These are phyloP conservation scores for Heliconius cydno DNA, from an alignment of 2,888 invertebrate species.

Conservation along the genomic window DNA sequence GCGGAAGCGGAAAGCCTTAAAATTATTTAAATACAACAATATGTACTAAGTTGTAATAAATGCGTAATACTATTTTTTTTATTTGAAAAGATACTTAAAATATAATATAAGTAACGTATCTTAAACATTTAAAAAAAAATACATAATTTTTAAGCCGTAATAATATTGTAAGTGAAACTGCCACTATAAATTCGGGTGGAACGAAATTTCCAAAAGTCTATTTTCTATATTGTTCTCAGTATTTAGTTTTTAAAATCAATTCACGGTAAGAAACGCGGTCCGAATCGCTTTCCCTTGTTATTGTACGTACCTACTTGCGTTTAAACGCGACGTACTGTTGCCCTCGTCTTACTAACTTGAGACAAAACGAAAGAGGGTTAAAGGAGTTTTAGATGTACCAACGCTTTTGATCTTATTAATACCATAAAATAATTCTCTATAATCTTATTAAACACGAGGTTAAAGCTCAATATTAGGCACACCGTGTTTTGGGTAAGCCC, in stretches of 20 bases:
- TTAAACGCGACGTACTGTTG: conserved; percentile 53
- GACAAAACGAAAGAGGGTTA: conserved; percentile 79
- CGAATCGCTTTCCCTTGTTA: conserved; percentile 22
- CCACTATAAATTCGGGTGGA: not conserved
- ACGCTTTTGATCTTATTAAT: conserved; percentile 90
- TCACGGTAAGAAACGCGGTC: not conserved
- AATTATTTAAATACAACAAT: not conserved
- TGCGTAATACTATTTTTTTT: too few relatives aligned
- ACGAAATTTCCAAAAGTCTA: not conserved
- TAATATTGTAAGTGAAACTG: not conserved
- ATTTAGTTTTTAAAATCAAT: conserved; percentile 6
- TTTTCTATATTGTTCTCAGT: not conserved
- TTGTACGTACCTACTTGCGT: conserved; percentile 2
- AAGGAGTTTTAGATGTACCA: conserved; percentile 84
- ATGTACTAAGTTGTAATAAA: not conserved
- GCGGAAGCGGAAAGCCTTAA: conserved; percentile 32
- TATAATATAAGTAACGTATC: not conserved
- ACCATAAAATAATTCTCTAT: conserved; percentile 89
- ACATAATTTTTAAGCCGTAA: not conserved
- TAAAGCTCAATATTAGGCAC: conserved; percentile 80
- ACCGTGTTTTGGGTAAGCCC: conserved; percentile 57
- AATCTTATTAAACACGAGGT: conserved; percentile 90
- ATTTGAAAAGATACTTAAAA: not conserved
- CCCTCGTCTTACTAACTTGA: conserved; percentile 82
- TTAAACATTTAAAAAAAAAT: not conserved